phyloP scores from a whole-genome alignment of 2,888 invertebrate species.

The Eilema depressum region DNA sequence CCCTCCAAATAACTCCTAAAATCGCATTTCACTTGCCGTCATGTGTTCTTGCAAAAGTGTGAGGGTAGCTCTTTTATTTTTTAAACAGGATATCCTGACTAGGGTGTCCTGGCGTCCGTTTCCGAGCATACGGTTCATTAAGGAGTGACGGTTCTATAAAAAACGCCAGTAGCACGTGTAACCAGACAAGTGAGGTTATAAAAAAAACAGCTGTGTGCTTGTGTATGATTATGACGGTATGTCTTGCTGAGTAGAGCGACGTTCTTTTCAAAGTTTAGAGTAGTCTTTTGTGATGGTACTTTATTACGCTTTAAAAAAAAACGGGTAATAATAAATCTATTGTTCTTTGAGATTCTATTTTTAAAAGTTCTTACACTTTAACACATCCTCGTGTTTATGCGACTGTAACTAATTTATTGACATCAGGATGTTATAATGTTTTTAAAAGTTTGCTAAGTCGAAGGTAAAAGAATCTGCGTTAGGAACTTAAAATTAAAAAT shows the following conservation, averaged over 20 bases:
- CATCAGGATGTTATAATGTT: background rate
- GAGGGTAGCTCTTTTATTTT: conserved; percentile 81
- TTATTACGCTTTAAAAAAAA: background rate
- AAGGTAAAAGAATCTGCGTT: no score
- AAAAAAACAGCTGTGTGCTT: conserved; percentile 50
- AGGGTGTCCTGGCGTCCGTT: conserved; percentile 69
- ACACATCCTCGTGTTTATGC: background rate
- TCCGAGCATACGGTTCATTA: conserved; percentile 79
- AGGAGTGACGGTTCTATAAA: conserved; percentile 69
- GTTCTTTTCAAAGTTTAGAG: background rate
- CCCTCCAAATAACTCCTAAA: conserved; percentile 26
- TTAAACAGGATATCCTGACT: conserved; percentile 83
- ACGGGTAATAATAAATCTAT: background rate
- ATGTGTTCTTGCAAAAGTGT: conserved; percentile 64
- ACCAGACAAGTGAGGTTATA: conserved; percentile 64
- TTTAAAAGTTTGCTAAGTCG: no score
- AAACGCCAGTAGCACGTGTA: conserved; percentile 76
- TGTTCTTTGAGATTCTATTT: background rate
- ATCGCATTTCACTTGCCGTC: conserved; percentile 31
- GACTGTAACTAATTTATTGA: background rate
- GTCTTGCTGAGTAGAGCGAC: background rate
- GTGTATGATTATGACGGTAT: conserved; percentile 25
- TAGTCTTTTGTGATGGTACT: background rate
- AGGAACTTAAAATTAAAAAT: no score
- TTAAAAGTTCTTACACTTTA: no score